phyloP scores from a whole-genome alignment of 2,888 invertebrate species.

The Balanococcus diminutus region DNA sequence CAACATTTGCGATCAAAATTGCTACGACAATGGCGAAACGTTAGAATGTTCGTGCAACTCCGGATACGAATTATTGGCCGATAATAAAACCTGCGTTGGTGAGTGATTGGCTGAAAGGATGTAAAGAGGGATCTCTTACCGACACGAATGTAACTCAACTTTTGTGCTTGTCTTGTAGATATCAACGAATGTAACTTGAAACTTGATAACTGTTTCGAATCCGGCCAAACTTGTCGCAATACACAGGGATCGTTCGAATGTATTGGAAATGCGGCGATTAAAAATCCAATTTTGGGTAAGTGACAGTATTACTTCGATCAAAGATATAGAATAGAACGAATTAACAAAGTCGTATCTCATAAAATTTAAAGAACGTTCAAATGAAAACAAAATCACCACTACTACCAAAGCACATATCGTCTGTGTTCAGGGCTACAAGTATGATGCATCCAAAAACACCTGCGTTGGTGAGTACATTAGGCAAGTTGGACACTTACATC shows the following conservation, averaged over 20 bases:
- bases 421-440: neutral
- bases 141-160: neutral
- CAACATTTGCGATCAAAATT: constrained; percentile 77
- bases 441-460: neutral
- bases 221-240: constrained; percentile 80
- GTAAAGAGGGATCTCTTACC: neutral
- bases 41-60: constrained; percentile 74
- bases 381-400: no score
- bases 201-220: constrained; percentile 75
- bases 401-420: neutral
- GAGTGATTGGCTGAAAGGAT: no score
- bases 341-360: no score
- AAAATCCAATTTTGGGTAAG: neutral
- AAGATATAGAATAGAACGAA: no score
- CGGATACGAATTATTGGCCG: constrained; percentile 72
- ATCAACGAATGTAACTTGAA: constrained; percentile 88
- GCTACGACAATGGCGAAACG: constrained; percentile 72
- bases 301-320: neutral
- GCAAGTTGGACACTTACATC: neutral
- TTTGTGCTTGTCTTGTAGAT: constrained; percentile 68
- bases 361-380: no score
- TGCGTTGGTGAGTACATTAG: neutral
- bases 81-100: constrained; percentile 71
- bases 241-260: constrained; percentile 86
- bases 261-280: constrained; percentile 62